Conservation (phyloP, 2,113 vertebrate species). For the Suncus etruscus region DNA sequence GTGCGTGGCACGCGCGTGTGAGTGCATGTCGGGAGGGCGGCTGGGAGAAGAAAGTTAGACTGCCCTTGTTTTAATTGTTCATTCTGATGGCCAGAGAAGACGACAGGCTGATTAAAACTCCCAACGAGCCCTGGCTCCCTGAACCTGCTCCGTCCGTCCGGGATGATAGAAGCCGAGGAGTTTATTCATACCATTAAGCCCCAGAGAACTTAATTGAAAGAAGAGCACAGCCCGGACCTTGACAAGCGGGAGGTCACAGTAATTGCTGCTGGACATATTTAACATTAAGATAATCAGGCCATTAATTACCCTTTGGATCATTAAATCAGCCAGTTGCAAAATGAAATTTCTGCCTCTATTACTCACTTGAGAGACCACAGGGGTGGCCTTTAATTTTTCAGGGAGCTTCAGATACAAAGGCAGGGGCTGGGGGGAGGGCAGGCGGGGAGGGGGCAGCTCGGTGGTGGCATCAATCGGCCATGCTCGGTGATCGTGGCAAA, state of each 20-base stretch:
- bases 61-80: conserved; percentile 90
- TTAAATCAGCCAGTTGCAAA: conserved; percentile 99
- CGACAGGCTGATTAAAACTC: conserved; percentile 92
- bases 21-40: background rate
- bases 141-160: conserved; percentile 89
- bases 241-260: conserved; percentile 99
- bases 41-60: conserved; percentile 86
- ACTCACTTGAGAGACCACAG: conserved; percentile 99
- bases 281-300: conserved; percentile 99
- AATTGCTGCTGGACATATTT: conserved; percentile 99
- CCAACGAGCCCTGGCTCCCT: conserved; percentile 89
- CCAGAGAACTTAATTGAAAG: conserved; percentile 98
- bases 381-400: conserved; percentile 98
- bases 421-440: conserved; percentile 87
- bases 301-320: conserved; percentile 99
- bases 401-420: conserved; percentile 92
- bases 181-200: conserved; percentile 95
- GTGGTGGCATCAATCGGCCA: conserved; percentile 87
- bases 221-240: conserved; percentile 96
- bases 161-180: conserved; percentile 92
- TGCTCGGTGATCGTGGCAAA: conserved; percentile 91
- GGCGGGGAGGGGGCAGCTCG: conserved; percentile 80
- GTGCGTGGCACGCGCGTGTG: background rate
- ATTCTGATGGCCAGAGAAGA: conserved; percentile 88
- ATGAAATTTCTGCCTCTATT: conserved; percentile 99